Evolutionary conservation across 2,888 invertebrate species (phyloP).

Genomic region (Didymodactylos carnosus): DNA sequence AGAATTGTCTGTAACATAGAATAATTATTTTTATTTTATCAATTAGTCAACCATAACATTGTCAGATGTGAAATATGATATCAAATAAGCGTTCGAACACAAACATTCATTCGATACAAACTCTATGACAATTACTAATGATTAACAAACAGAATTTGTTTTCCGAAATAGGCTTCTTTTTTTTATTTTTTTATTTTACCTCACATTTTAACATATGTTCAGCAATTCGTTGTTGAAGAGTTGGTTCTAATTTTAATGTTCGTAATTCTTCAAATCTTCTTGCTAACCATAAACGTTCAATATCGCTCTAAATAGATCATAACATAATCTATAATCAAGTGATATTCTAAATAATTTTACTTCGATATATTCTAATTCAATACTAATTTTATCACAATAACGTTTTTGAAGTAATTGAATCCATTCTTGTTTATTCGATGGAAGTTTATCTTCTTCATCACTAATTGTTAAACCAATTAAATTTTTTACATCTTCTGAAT

Average conservation of each 20-base stretch:
- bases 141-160: too few relatives aligned
- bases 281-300: slow-evolving; percentile 10
- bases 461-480: neutral
- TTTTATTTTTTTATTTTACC: neutral
- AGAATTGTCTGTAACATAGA: too few relatives aligned
- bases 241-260: neutral
- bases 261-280: slow-evolving; percentile 1
- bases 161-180: too few relatives aligned
- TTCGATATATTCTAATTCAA: slow-evolving; percentile 7
- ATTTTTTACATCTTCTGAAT: neutral
- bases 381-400: slow-evolving; percentile 5
- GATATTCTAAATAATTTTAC: neutral
- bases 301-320: neutral
- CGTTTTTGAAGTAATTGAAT: neutral
- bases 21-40: too few relatives aligned
- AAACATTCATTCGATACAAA: too few relatives aligned
- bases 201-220: neutral
- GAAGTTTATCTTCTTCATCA: neutral
- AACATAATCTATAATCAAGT: neutral
- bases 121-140: too few relatives aligned
- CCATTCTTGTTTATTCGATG: neutral
- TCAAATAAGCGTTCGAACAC: too few relatives aligned
- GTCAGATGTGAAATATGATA: too few relatives aligned
- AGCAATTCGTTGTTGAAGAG: neutral
- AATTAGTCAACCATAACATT: too few relatives aligned